A percentile compares a stretch with the other conserved stretches of the same genome.
Evolutionary conservation across 2,888 invertebrate species (phyloP).

Genomic region (Trissoscelio sp.): DNA sequence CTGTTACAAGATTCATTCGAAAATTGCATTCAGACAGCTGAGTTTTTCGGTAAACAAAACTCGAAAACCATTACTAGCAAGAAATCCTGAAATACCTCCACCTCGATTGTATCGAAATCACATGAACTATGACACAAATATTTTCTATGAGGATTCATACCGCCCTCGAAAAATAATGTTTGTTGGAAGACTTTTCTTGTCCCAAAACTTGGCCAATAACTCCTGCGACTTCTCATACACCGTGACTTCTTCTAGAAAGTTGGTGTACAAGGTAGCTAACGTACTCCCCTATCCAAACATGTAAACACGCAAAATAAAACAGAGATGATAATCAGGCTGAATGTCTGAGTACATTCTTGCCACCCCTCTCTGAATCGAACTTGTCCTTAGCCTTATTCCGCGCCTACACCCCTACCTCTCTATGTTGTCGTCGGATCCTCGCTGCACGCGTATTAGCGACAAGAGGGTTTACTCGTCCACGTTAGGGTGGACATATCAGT

Average conservation of each 20-base stretch:
- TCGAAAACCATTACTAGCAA: conserved; percentile 1
- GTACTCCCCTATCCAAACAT: conserved; percentile 1
- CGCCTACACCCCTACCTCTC: conserved; percentile 7
- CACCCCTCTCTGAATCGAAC: conserved; percentile 15
- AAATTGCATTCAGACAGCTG: background rate
- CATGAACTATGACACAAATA: conserved; percentile 34
- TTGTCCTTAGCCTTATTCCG: conserved; percentile 38
- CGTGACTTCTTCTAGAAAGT: background rate
- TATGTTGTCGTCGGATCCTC: conserved; percentile 43
- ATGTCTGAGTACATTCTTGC: conserved; percentile 40
- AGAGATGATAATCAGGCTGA: conserved; percentile 13
- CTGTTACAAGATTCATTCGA: conserved; percentile 9
- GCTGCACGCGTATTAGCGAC: conserved; percentile 51
- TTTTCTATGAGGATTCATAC: conserved; percentile 19
- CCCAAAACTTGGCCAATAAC: conserved; percentile 41
- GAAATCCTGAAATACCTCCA: background rate
- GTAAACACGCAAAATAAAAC: conserved; percentile 17
- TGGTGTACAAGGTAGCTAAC: background rate
- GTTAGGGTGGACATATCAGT: conserved; percentile 63
- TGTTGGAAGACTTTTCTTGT: conserved; percentile 4
- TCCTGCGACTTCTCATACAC: conserved; percentile 3
- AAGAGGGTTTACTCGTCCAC: conserved; percentile 63
- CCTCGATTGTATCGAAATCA: background rate
- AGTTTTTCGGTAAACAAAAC: background rate
- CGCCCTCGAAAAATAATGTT: conserved; percentile 12